Conservation (phyloP, 2,797 vertebrate genomes). For the Odontamblyopus rebecca region DNA sequence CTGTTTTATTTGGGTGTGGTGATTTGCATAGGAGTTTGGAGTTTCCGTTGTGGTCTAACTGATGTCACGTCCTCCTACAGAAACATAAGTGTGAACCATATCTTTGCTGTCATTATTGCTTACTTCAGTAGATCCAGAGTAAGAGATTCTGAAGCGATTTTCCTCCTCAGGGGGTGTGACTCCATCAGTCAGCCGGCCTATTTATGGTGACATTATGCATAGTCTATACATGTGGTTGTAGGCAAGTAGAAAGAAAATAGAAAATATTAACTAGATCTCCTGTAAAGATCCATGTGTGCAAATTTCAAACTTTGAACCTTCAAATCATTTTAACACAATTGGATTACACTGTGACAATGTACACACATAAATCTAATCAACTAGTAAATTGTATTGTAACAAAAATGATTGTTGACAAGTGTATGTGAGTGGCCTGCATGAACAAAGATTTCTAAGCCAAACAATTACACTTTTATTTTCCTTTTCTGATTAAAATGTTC, state of each 20-base stretch:
- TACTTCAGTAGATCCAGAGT: neutral
- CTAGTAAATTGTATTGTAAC: neutral
- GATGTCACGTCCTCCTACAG: neutral
- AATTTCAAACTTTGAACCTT: slow-evolving; percentile 25
- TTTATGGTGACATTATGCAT: slow-evolving; percentile 3
- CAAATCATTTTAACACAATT: slow-evolving; percentile 17
- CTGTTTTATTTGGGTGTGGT: neutral
- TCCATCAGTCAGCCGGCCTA: neutral
- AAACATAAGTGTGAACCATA: neutral
- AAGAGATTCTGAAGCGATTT: neutral
- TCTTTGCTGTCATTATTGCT: neutral
- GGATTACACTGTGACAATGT: neutral
- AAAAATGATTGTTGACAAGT: neutral
- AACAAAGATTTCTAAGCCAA: neutral
- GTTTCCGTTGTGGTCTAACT: neutral
- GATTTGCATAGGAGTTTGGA: neutral
- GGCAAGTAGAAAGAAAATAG: neutral
- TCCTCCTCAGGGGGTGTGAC: no score
- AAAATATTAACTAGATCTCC: neutral
- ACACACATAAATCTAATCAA: neutral
- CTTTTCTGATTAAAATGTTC: neutral
- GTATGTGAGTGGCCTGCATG: neutral
- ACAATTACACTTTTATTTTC: neutral
- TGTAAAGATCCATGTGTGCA: neutral
- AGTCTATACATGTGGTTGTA: neutral